Percentiles rank a stretch among this genome's conserved stretches.
Evolutionary conservation across 2,113 vertebrate species (phyloP).

Genomic region (Pseudorhombus dupliciocellatus): DNA sequence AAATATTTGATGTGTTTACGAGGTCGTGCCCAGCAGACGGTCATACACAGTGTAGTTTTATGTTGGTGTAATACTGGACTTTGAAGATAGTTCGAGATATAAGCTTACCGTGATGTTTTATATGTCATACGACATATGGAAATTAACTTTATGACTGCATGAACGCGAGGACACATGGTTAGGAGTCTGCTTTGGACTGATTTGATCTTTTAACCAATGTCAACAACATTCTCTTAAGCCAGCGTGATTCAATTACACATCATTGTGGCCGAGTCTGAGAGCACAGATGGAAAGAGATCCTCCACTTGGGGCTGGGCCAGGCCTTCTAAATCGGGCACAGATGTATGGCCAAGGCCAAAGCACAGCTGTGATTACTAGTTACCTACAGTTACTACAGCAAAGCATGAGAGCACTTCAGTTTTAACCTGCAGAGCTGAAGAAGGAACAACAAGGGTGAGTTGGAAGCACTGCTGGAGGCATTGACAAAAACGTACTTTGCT

Average conservation of each 20-base stretch:
- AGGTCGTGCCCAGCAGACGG: not conserved
- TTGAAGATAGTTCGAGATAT: not conserved
- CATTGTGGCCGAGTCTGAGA: conserved; percentile 25
- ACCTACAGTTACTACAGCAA: conserved; percentile 32
- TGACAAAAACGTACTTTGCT: conserved; percentile 87
- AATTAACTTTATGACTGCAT: not conserved
- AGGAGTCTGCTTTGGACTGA: conserved; percentile 9
- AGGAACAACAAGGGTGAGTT: not conserved
- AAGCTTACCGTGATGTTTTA: not conserved
- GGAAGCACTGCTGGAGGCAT: conserved; percentile 22
- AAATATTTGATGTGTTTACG: not conserved
- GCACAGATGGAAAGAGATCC: conserved; percentile 45
- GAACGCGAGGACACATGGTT: not conserved
- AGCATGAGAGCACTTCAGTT: conserved; percentile 8
- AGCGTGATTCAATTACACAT: conserved; percentile 44
- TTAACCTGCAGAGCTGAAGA: conserved; percentile 9
- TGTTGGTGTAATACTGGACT: not conserved
- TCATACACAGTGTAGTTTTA: not conserved
- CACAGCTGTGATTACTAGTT: conserved; percentile 49
- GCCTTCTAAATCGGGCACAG: conserved; percentile 58
- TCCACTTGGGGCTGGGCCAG: conserved; percentile 25
- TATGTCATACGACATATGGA: not conserved
- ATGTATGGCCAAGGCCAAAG: conserved; percentile 48
- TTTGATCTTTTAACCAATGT: conserved; percentile 7
- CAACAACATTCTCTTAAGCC: conserved; percentile 6